A percentile compares a stretch with the other conserved stretches of the same genome.
Evolutionary conservation across 1,140 invertebrate species (phyloP).

Genomic region (Caenorhabditis tropicalis): DNA sequence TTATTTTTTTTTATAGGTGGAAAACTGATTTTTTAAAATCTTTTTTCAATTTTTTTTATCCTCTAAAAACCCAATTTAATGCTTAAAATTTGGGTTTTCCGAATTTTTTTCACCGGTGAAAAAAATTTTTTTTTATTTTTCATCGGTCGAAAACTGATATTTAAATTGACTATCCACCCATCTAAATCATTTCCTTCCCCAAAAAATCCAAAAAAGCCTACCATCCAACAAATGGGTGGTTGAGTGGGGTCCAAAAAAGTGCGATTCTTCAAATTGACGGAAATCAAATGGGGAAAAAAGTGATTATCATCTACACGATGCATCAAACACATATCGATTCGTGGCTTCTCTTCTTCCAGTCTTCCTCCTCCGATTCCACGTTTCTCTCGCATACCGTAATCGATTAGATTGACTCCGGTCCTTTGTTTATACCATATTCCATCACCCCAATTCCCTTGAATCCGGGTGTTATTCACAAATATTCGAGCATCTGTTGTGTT

Average conservation of each 20-base stretch:
- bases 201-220: too few relatives aligned
- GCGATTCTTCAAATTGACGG: constrained; percentile 65
- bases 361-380: not conserved
- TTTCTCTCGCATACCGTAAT: constrained; percentile 53
- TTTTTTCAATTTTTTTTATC: too few relatives aligned
- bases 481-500: constrained; percentile 68
- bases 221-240: constrained; percentile 67
- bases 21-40: too few relatives aligned
- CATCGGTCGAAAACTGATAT: too few relatives aligned
- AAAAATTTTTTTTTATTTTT: too few relatives aligned
- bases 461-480: constrained; percentile 66
- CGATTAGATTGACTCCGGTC: constrained; percentile 47
- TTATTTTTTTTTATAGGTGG: too few relatives aligned
- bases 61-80: too few relatives aligned
- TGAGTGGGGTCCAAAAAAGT: constrained; percentile 62
- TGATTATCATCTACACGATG: constrained; percentile 57
- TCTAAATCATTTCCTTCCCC: too few relatives aligned
- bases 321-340: constrained; percentile 66
- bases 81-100: too few relatives aligned
- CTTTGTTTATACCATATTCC: constrained; percentile 69
- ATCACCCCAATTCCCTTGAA: constrained; percentile 69
- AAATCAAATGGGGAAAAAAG: constrained; percentile 69
- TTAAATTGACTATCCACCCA: too few relatives aligned
- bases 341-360: constrained; percentile 63
- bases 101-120: too few relatives aligned